Conservation (phyloP, 2,113 vertebrate genomes). For the Heteronetta atricapilla region DNA sequence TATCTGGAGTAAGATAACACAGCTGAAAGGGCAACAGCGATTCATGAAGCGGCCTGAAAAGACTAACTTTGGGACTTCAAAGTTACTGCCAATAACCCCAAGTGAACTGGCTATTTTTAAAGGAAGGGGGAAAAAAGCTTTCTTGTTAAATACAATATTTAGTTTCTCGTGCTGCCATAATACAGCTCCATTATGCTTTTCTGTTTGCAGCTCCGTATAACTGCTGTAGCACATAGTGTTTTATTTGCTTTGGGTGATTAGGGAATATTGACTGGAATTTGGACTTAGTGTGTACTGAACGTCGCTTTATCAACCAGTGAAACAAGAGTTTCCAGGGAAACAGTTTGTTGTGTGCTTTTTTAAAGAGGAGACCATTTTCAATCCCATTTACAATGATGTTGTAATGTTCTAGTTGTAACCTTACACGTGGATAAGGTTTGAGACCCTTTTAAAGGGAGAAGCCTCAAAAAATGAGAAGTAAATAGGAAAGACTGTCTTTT, state of each 20-base stretch:
- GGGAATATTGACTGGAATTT: constrained; percentile 18
- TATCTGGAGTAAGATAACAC: background rate
- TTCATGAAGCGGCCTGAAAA: background rate
- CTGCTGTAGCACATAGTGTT: background rate
- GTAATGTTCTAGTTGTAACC: background rate
- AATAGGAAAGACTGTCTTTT: background rate
- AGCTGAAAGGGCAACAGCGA: background rate
- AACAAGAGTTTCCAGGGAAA: constrained; percentile 12
- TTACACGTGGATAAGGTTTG: background rate
- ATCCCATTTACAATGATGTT: background rate
- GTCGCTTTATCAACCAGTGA: background rate
- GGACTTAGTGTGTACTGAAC: background rate
- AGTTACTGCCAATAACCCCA: background rate
- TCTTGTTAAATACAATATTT: background rate
- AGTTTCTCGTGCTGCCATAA: background rate
- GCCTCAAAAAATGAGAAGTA: background rate
- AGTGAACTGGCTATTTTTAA: background rate
- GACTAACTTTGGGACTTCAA: background rate
- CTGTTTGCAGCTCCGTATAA: background rate
- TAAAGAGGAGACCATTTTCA: background rate
- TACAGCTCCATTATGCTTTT: background rate
- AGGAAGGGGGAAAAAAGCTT: background rate
- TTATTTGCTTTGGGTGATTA: constrained; percentile 36
- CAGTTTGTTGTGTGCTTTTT: background rate
- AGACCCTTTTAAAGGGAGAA: background rate